phyloP scores from a whole-genome alignment of 2,888 invertebrate genomes.

The Agriopis leucophaearia region DNA sequence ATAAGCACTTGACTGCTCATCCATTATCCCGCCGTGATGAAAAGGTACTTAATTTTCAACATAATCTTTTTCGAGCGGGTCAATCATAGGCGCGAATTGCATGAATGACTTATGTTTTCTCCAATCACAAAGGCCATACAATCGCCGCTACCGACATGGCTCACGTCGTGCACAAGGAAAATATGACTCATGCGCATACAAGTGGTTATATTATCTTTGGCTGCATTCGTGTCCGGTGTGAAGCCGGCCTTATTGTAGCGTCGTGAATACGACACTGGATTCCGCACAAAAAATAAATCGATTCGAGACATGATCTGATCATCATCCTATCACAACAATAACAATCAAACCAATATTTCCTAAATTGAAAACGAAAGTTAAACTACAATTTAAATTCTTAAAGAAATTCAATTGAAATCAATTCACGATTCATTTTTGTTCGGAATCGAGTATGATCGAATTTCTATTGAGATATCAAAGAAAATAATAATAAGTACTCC shows the following conservation, averaged over 20 bases:
- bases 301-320: slow-evolving; percentile 32
- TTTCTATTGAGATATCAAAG: neutral
- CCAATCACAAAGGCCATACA: no score
- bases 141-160: no score
- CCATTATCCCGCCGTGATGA: no score
- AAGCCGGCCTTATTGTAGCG: neutral
- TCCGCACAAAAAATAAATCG: slow-evolving; percentile 45
- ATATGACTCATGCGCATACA: no score
- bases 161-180: no score
- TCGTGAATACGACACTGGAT: slow-evolving; percentile 31
- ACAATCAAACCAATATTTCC: slow-evolving; percentile 41
- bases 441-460: neutral
- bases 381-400: slow-evolving; percentile 9
- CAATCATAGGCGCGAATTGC: no score
- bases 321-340: slow-evolving; percentile 34
- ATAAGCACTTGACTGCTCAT: no score
- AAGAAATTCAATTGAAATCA: slow-evolving; percentile 19
- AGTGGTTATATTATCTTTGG: no score
- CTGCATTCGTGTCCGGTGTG: neutral
- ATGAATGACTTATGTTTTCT: no score
- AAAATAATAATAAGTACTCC: no score
- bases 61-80: no score
- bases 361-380: slow-evolving; percentile 45
- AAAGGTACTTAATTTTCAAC: no score
- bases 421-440: slow-evolving; percentile 17